Conservation (phyloP, 2,113 vertebrate genomes). For the Bubalus kerabau region DNA sequence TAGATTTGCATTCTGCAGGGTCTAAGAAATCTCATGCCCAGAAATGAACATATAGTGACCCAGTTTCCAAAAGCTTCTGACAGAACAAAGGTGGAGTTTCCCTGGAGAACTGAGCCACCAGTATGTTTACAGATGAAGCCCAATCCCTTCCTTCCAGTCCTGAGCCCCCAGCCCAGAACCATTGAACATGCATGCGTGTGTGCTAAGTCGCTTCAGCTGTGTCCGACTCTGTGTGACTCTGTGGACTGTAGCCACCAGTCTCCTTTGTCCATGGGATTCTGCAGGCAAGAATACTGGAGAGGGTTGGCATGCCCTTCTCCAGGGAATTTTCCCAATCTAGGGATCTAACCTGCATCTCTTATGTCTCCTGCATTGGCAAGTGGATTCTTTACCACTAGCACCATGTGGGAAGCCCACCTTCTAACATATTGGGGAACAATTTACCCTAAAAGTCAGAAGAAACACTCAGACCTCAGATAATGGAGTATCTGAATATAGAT, state of each 20-base stretch:
- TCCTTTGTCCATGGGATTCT: background rate
- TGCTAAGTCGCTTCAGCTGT: background rate
- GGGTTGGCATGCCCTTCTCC: background rate
- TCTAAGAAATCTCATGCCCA: background rate
- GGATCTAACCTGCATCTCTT: background rate
- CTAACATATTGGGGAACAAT: fast-evolving
- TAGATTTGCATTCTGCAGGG: too few species aligned
- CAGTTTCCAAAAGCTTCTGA: background rate
- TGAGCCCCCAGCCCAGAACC: background rate
- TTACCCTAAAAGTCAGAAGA: background rate
- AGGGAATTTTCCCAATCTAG: background rate
- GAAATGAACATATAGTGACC: background rate
- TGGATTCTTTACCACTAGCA: background rate
- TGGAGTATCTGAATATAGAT: background rate
- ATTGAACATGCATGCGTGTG: fast-evolving
- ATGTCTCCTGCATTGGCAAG: background rate
- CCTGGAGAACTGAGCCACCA: background rate
- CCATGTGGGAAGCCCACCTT: background rate
- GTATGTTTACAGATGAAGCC: background rate
- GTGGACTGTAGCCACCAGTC: background rate
- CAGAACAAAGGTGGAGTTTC: background rate
- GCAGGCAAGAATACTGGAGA: background rate
- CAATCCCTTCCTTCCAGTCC: background rate
- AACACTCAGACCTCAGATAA: background rate
- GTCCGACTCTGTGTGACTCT: fast-evolving